Percentiles rank a stretch among this genome's conserved stretches.
phyloP scores from a whole-genome alignment of 2,888 invertebrate species.

The Stenchaetothrips biformis region DNA sequence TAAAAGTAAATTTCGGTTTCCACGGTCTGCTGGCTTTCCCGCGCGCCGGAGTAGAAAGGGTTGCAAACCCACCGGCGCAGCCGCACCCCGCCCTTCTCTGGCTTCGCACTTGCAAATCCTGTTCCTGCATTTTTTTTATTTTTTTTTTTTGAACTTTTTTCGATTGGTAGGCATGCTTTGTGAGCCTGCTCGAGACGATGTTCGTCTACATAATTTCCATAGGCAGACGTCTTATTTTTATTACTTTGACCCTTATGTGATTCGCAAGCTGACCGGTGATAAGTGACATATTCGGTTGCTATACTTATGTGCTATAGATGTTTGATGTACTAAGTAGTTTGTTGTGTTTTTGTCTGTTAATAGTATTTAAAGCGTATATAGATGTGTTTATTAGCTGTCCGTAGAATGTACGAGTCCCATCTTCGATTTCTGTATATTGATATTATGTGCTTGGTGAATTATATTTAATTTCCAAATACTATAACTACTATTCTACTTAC shows the following conservation, averaged over 20 bases:
- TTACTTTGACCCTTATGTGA: not conserved
- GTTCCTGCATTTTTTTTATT: not conserved
- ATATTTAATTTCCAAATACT: too few species aligned
- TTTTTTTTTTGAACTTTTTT: not conserved
- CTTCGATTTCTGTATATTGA: not conserved
- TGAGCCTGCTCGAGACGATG: not conserved
- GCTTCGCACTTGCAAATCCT: too few species aligned
- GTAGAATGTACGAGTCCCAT: not conserved
- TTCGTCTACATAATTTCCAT: not conserved
- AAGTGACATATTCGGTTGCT: not conserved
- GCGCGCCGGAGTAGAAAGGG: too few species aligned
- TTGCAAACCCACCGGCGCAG: too few species aligned
- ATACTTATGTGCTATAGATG: not conserved
- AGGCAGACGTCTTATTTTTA: not conserved
- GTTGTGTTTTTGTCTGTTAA: not conserved
- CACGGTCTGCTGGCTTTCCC: too few species aligned
- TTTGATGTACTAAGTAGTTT: not conserved
- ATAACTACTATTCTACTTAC: too few species aligned
- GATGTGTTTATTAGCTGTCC: not conserved
- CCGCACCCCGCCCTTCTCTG: too few species aligned
- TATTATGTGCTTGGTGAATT: not conserved
- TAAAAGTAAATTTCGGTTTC: too few species aligned
- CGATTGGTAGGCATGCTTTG: not conserved
- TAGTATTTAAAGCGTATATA: slow-evolving; percentile 6
- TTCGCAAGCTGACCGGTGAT: slow-evolving; percentile 8